phyloP scores from a whole-genome alignment of 2,113 vertebrate species.

The Calidris pugnax region DNA sequence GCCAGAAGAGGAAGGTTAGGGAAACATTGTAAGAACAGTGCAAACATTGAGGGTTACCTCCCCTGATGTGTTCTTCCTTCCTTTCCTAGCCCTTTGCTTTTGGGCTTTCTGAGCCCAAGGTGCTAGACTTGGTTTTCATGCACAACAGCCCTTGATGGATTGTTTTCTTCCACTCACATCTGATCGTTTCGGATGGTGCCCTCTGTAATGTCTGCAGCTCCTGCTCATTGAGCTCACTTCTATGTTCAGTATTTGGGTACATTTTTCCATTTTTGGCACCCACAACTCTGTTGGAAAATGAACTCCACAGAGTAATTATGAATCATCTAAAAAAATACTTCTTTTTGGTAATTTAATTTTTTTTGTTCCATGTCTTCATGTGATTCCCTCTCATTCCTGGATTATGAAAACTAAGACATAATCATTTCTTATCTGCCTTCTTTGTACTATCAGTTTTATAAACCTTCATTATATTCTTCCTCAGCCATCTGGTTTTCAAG shows the following conservation, averaged over 20 bases:
- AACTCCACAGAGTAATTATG: not conserved
- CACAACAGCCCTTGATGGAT: not conserved
- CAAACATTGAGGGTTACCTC: not conserved
- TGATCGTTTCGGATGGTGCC: not conserved
- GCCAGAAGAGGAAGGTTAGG: not conserved
- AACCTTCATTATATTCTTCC: not conserved
- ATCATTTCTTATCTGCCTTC: not conserved
- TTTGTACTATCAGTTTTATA: not conserved
- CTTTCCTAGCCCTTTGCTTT: not conserved
- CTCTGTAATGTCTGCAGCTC: not conserved
- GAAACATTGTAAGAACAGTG: not conserved
- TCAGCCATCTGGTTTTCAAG: constrained; percentile 15
- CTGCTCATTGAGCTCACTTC: not conserved
- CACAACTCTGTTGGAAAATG: not conserved
- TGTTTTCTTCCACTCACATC: not conserved
- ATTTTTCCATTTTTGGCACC: not conserved
- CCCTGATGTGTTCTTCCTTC: not conserved
- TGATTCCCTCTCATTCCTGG: not conserved
- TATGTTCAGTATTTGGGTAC: not conserved
- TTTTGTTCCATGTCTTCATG: not conserved
- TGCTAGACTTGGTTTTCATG: not conserved
- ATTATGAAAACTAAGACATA: not conserved
- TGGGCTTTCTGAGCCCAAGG: not conserved
- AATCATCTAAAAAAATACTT: not conserved
- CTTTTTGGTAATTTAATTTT: not conserved